Base-by-base conservation (phyloP, 2,797 vertebrate species). In the Heteromormyrus szaboi region DNA sequence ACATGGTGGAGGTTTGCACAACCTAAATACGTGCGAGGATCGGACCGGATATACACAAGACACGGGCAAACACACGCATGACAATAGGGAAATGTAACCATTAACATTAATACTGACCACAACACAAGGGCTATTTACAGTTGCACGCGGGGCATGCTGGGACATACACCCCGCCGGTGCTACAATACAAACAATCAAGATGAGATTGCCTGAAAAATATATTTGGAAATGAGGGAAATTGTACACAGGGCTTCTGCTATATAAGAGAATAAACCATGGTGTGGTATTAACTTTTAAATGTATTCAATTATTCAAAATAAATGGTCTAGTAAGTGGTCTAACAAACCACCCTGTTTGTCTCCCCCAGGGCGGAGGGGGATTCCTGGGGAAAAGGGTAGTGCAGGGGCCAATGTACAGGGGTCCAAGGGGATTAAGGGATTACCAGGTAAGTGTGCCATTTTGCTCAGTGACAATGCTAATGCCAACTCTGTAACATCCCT, bases 341-440 rank as follows among this genome's bases (percentile, higher is more conserved):
- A 84, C 4, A 48, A 29, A 51, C 12, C 19, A 8, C 11, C 46
- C 46, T 72, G 54, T 46, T 11, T 89, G 7, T 90, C 22, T 83
- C 0, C 17, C 89, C 7, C 88, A 97, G 96, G 96, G 83, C 93
- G 94, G 5, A 92, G 92, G 91, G 96, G 96, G 0, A 2, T 90
- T 41, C 11, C 7, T 2, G 96, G 96, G 59, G 54, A 48, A 1
- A 97, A 95, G 88, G 96, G 96, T 0, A 92, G 90, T 41, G 14
- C 88, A 0, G 96, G 96, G 54, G 1, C 89, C 87, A 96, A 95
- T 19, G 91, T 93, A 29, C 92, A 96, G 48, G 96, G 96, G 2
- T 88, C 94, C 17, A n/a, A 88, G 4, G 96, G 96, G 88, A 53
- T 94, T 68, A 96, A 95, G 91, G 96, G 96, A 88, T 94, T 95